Evolutionary conservation across 2,797 vertebrate genomes (phyloP), one percentile per base, ranked within the genome.

Genomic region (Cheirogaleus major): DNA sequence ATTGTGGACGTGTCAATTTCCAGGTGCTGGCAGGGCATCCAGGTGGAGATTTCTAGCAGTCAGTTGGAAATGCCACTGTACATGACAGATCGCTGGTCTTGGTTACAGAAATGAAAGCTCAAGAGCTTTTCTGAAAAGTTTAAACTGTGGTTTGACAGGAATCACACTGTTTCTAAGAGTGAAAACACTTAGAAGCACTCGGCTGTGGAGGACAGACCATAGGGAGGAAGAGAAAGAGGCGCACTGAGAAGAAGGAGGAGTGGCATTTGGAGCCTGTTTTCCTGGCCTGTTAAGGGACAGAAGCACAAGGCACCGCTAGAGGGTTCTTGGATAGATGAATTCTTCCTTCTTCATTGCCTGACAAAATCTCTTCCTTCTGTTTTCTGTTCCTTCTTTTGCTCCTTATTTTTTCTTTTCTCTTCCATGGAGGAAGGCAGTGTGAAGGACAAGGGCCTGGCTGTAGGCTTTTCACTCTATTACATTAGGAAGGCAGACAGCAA

Each of bases 111-210:
- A 93, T 81, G 93, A 98, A 97, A 98, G 87, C 86, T 97, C 87
- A 86, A 93, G 94, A 92, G 96, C 69, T 94, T 97, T 96, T 93
- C 91, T 97, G 96, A 91, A 93, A 98, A 97, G 94, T 94, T 95
- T 84, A 96, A 96, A 78, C 94, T 93, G 87, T 92, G 83, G 52
- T 95, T 96, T 98, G 98, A 97, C 96, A 97, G 94, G 87, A 97
- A 92, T 92, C 96, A 86, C 83, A 95, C 80, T 96, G 89, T 79
- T 96, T 90, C 96, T 73, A 69, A 97, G 92, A 91, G 86, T 57
- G 38, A 91, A 94, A 96, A 90, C 82, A 95, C 82, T 96, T 96
- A 61, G 80, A 94, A 95, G 76, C 91, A 61, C 65, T 96, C 57
- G 0, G 61, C 86, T 95, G 85, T 96, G 65, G 95, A 94, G 80